phyloP scores from a whole-genome alignment of 1,140 invertebrate species.

The Phthorimaea operculella region DNA sequence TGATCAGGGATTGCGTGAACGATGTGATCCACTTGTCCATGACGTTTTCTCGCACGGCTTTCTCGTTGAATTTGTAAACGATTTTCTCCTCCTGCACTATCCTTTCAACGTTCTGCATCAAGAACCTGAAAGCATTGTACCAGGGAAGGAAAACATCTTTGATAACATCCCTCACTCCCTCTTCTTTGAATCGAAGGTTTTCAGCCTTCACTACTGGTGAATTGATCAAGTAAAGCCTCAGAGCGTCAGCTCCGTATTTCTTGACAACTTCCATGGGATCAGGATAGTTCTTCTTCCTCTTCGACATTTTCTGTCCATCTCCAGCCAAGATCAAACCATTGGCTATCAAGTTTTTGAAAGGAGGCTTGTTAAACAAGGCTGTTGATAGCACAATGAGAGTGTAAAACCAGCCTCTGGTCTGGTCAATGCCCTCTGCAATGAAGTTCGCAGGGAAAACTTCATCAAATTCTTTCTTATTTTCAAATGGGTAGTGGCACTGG shows the following conservation, averaged over 20 bases:
- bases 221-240: slow-evolving; percentile 96
- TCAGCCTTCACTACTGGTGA: slow-evolving; percentile 98
- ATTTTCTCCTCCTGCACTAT: slow-evolving; percentile 78
- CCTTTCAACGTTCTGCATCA: slow-evolving; percentile 92
- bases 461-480: slow-evolving; percentile 92
- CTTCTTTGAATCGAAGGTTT: slow-evolving; percentile 96
- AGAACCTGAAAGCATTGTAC: slow-evolving; percentile 98
- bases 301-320: slow-evolving; percentile 99
- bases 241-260: slow-evolving; percentile 97
- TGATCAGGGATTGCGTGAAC: slow-evolving; percentile 92
- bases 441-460: slow-evolving; percentile 99
- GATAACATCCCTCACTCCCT: slow-evolving; percentile 94
- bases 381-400: slow-evolving; percentile 97
- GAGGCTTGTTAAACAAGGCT: slow-evolving; percentile 94
- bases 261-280: slow-evolving; percentile 92
- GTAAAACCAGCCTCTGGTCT: slow-evolving; percentile 99
- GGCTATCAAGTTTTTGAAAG: slow-evolving; percentile 97
- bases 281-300: slow-evolving; percentile 98
- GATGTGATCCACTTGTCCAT: slow-evolving; percentile 99
- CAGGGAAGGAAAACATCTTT: slow-evolving; percentile 99
- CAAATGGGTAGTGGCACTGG: slow-evolving; percentile 97
- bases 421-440: slow-evolving; percentile 99
- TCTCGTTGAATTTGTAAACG: slow-evolving; percentile 74
- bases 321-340: slow-evolving; percentile 95
- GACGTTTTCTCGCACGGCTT: slow-evolving; percentile 76